Evolutionary conservation across 2,888 invertebrate genomes (phyloP).

Genomic region (Leucophora obtusa): DNA sequence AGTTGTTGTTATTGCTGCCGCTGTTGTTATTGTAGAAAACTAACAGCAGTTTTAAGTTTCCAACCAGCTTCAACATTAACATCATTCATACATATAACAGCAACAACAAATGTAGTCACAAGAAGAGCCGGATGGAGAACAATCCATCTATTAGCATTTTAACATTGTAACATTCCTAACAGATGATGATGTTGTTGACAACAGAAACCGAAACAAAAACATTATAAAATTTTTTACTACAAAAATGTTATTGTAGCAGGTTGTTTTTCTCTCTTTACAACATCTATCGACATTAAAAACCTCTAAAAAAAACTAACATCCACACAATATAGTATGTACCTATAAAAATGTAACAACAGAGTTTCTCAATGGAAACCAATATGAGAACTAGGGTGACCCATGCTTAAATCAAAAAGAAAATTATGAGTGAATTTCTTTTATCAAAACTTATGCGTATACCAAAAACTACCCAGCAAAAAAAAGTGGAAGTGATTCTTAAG

Average conservation of each 20-base stretch:
- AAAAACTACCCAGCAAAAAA: too few species aligned
- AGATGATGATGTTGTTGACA: constrained; percentile 38
- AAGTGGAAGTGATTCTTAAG: too few species aligned
- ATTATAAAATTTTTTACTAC: neutral
- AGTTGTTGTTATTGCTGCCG: constrained; percentile 21
- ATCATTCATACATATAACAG: neutral
- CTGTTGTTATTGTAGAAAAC: constrained; percentile 29
- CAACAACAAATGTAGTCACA: neutral
- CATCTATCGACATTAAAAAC: neutral
- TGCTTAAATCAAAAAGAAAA: too few species aligned
- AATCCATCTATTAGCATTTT: neutral
- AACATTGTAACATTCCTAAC: constrained; percentile 48
- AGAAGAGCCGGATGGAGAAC: neutral
- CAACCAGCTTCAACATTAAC: constrained; percentile 19
- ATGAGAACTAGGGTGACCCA: too few species aligned
- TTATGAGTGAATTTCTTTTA: too few species aligned
- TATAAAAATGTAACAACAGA: neutral
- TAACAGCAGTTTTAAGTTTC: constrained; percentile 37
- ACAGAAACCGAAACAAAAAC: neutral
- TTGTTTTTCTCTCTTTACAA: constrained; percentile 1
- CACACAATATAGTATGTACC: neutral
- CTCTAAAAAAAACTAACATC: neutral
- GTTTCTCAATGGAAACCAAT: neutral
- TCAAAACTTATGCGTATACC: too few species aligned
- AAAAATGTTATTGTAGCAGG: constrained; percentile 20